Evolutionary conservation across 2,888 invertebrate genomes (phyloP).

Genomic region (Leptinotarsa rubiginosa): DNA sequence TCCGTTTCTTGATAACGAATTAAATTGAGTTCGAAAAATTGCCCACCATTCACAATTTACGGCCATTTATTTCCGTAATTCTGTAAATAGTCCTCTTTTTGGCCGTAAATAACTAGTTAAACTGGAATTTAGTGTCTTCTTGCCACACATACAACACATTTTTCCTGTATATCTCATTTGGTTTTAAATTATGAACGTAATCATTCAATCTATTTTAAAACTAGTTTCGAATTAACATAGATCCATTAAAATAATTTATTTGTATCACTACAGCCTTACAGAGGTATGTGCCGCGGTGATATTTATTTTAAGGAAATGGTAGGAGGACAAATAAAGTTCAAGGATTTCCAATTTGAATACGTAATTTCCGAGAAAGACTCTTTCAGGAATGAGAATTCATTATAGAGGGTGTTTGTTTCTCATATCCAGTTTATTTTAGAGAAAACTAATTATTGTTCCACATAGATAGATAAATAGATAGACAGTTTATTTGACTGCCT

Average conservation of each 20-base stretch:
- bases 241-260: slow-evolving; percentile 35
- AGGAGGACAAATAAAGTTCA: slow-evolving; percentile 38
- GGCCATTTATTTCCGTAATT: slow-evolving; percentile 7
- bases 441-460: too few species aligned
- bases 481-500: too few species aligned
- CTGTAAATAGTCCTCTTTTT: slow-evolving; percentile 6
- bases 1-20: background rate
- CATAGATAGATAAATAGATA: too few species aligned
- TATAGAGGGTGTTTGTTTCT: background rate
- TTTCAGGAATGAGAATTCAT: background rate
- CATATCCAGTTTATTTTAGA: too few species aligned
- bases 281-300: slow-evolving; percentile 22
- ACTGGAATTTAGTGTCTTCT: slow-evolving; percentile 17
- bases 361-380: slow-evolving; percentile 22
- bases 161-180: slow-evolving; percentile 16
- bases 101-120: slow-evolving; percentile 14
- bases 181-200: slow-evolving; percentile 27
- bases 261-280: slow-evolving; percentile 28
- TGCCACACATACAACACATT: slow-evolving; percentile 17
- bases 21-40: background rate
- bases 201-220: slow-evolving; percentile 35
- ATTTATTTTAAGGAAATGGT: slow-evolving; percentile 34
- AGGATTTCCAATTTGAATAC: slow-evolving; percentile 29
- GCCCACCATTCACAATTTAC: background rate
- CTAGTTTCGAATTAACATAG: slow-evolving; percentile 36